Evolutionary conservation across 2,888 invertebrate species (phyloP).

Genomic region (Trachelus iudaicus): DNA sequence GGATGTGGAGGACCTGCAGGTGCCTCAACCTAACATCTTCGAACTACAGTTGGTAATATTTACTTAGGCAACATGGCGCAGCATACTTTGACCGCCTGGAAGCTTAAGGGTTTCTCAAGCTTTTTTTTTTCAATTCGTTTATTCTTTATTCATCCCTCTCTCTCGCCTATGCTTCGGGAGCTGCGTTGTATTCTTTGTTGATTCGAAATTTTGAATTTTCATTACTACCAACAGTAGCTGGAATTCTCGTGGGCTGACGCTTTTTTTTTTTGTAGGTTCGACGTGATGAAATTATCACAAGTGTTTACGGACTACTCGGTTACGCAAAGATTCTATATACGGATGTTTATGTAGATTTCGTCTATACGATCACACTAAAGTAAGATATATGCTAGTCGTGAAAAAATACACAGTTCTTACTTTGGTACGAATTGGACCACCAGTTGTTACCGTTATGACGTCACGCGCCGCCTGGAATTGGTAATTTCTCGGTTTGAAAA

Average conservation of each 20-base stretch:
- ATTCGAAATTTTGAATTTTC: conserved; percentile 21
- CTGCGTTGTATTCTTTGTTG: conserved; percentile 23
- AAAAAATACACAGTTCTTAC: no score
- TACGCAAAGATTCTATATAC: no score
- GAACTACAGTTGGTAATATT: conserved; percentile 12
- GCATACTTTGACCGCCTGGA: conserved; percentile 6
- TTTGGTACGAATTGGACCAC: no score
- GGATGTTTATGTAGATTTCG: no score
- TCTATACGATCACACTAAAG: no score
- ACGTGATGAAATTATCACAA: neutral
- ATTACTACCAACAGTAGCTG: neutral
- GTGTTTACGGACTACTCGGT: neutral
- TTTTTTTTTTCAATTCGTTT: neutral
- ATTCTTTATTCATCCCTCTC: neutral
- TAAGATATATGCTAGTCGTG: no score
- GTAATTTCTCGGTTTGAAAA: neutral
- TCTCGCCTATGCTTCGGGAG: neutral
- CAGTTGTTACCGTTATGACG: no score
- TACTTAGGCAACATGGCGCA: conserved; percentile 19
- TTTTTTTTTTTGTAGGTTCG: neutral
- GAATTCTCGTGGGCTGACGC: neutral
- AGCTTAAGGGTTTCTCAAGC: neutral
- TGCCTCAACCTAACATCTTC: conserved; percentile 13
- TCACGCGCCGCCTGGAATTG: no score
- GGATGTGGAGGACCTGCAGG: conserved; percentile 1